Percentiles rank a stretch among this genome's conserved stretches.
Conservation (phyloP, 2,888 invertebrate genomes). For the Cheilosia vulpina region DNA sequence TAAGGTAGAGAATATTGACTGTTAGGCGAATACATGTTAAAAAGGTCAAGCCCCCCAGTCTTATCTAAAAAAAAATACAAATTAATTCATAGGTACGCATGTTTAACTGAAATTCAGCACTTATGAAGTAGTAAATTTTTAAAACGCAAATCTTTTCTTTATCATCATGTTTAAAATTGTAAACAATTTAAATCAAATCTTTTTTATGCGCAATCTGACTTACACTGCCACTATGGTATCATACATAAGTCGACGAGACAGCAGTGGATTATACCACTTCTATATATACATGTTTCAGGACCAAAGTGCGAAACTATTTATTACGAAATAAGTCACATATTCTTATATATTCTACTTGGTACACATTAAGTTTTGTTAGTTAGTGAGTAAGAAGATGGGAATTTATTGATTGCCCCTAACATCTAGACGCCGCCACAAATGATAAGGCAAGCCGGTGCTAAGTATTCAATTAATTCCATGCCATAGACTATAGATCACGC, state of each 20-base stretch:
- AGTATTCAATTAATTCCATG: neutral
- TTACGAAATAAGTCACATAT: constrained; percentile 56
- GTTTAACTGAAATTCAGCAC: neutral
- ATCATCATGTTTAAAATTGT: constrained; percentile 24
- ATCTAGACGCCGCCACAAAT: constrained; percentile 24
- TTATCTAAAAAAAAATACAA: constrained; percentile 5
- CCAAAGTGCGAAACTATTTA: constrained; percentile 61
- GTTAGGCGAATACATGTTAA: neutral
- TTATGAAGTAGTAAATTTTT: neutral
- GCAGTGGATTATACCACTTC: neutral
- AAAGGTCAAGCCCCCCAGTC: constrained; percentile 11
- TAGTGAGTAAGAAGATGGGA: constrained; percentile 38
- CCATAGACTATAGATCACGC: constrained; percentile 6
- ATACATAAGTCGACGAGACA: neutral
- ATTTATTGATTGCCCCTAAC: constrained; percentile 14
- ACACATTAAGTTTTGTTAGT: constrained; percentile 27
- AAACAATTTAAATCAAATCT: constrained; percentile 23
- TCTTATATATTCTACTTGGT: neutral
- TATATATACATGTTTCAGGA: neutral
- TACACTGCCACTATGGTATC: neutral
- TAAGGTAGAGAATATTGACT: too few relatives aligned
- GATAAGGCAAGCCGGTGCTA: constrained; percentile 48
- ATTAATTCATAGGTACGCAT: neutral
- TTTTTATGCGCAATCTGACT: neutral
- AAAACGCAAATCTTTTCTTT: constrained; percentile 21